These are phyloP conservation scores for Drosophila hamatofila DNA, from an alignment of 2,888 invertebrate species.

Conservation along the genomic window DNA sequence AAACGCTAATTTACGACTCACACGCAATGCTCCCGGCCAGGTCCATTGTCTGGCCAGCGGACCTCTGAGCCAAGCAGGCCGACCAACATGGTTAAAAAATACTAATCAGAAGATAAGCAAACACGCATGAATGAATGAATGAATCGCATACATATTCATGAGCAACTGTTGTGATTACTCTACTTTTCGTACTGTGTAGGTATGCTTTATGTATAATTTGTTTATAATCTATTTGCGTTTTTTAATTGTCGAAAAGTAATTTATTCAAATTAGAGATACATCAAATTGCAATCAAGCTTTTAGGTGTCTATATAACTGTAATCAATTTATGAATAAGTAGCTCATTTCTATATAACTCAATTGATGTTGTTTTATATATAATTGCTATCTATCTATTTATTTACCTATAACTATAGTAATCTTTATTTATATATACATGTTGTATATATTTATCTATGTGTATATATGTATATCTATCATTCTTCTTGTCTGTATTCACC, in stretches of 20 bases:
- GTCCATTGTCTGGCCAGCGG: constrained; percentile 39
- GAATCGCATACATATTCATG: not conserved
- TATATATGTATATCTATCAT: too few relatives aligned
- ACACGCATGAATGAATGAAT: constrained; percentile 17
- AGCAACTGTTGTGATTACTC: not conserved
- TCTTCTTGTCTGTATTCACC: too few relatives aligned
- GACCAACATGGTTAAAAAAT: constrained; percentile 18
- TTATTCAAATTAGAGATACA: not conserved
- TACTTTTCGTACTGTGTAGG: not conserved
- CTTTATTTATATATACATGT: too few relatives aligned
- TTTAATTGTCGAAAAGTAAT: not conserved
- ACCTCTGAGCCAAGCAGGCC: constrained; percentile 2
- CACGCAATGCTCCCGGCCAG: constrained; percentile 55
- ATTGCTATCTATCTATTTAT: too few relatives aligned
- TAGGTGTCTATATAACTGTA: too few relatives aligned
- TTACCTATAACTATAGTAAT: too few relatives aligned
- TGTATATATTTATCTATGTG: too few relatives aligned
- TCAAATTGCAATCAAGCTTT: too few relatives aligned
- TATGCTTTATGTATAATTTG: not conserved
- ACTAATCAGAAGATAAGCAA: constrained; percentile 27
- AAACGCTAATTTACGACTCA: constrained; percentile 73
- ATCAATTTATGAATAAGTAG: too few relatives aligned
- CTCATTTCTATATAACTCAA: too few relatives aligned
- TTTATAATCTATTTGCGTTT: constrained; percentile 1
- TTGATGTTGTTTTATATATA: too few relatives aligned